Evolutionary conservation across 2,888 invertebrate species (phyloP).

Genomic region (Drosophila histrio): DNA sequence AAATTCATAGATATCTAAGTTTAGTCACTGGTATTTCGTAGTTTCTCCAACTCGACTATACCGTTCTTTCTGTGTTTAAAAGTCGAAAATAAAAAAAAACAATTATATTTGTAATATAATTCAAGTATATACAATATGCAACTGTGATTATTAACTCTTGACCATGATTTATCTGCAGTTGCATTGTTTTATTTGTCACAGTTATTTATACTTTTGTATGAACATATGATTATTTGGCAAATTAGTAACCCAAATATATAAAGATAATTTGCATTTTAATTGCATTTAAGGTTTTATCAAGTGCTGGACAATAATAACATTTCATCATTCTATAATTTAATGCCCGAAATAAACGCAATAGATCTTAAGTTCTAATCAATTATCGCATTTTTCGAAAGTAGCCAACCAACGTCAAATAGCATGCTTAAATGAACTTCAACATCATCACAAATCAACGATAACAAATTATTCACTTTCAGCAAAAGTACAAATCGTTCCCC

Average conservation of each 20-base stretch:
- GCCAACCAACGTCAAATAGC: neutral
- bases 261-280: constrained; percentile 27
- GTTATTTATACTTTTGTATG: constrained; percentile 1
- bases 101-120: neutral
- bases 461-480: constrained; percentile 4
- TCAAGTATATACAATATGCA: neutral
- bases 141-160: constrained; percentile 2
- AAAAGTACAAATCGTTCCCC: constrained; percentile 1
- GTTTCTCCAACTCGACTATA: too few relatives aligned
- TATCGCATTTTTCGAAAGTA: neutral
- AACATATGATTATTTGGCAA: constrained; percentile 37
- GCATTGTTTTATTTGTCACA: constrained; percentile 32
- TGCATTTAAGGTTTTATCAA: neutral
- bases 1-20: too few relatives aligned
- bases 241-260: constrained; percentile 1
- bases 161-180: constrained; percentile 19
- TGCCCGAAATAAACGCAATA: neutral
- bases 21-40: too few relatives aligned
- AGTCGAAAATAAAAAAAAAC: neutral
- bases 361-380: constrained; percentile 21
- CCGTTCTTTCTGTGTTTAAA: too few relatives aligned
- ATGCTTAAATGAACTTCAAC: neutral
- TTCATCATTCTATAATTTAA: neutral
- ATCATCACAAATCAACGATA: constrained; percentile 1
- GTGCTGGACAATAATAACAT: constrained; percentile 3